Evolutionary conservation across 1,140 invertebrate species (phyloP).

Genomic region (Nasonia giraulti): DNA sequence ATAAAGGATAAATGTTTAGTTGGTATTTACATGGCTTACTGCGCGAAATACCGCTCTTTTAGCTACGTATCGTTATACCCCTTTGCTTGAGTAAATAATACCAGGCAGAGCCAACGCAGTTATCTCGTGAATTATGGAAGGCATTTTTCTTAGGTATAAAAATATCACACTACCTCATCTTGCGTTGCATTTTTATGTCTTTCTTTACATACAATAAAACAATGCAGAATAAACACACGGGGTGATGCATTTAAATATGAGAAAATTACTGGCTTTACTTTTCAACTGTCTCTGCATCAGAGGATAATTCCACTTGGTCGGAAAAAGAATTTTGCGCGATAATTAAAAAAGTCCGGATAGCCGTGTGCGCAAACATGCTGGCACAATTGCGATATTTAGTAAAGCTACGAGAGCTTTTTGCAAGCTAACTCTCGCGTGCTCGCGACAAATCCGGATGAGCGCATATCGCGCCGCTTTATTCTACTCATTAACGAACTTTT

Average conservation of each 20-base stretch:
- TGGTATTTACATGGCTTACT: constrained; percentile 26
- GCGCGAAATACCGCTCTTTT: constrained; percentile 18
- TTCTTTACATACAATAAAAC: neutral
- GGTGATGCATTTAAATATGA: neutral
- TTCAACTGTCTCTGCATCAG: neutral
- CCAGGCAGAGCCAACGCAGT: constrained; percentile 52
- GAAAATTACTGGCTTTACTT: neutral
- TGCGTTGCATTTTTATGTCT: constrained; percentile 18
- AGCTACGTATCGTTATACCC: constrained; percentile 31
- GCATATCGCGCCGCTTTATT: too few species aligned
- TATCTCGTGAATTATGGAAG: constrained; percentile 56
- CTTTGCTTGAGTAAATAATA: constrained; percentile 52
- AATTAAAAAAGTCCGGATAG: neutral
- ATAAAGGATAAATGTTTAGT: neutral
- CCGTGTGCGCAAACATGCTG: neutral
- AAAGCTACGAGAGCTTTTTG: neutral
- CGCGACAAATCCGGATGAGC: neutral
- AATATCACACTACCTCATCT: constrained; percentile 50
- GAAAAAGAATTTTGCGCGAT: neutral
- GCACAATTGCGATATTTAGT: neutral
- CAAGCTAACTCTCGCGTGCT: too few species aligned
- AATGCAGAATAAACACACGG: neutral
- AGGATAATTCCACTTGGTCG: neutral
- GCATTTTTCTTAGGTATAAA: constrained; percentile 52
- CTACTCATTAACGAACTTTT: too few species aligned